Evolutionary conservation across 2,888 invertebrate species (phyloP).

Genomic region (Ochropacha duplaris): DNA sequence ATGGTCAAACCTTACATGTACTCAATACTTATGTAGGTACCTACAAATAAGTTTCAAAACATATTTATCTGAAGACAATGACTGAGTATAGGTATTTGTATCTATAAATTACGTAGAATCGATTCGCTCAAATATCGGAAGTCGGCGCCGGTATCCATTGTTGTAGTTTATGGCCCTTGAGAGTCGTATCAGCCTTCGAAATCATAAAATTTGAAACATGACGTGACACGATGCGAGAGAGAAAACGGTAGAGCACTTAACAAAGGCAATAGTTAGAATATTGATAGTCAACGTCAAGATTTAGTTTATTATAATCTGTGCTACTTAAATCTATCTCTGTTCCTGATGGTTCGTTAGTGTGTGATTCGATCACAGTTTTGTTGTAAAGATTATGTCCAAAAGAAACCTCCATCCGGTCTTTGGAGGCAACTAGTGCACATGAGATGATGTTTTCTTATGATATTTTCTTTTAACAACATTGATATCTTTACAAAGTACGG

Average conservation of each 20-base stretch:
- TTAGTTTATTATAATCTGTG: constrained; percentile 58
- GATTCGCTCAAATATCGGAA: not conserved
- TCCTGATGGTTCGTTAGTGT: constrained; percentile 72
- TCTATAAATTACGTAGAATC: not conserved
- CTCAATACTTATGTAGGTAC: too few relatives aligned
- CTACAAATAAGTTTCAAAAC: too few relatives aligned
- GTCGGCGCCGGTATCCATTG: not conserved
- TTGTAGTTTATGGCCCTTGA: not conserved
- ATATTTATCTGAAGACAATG: not conserved
- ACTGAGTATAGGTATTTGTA: not conserved
- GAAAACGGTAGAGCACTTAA: constrained; percentile 9
- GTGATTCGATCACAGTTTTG: constrained; percentile 78
- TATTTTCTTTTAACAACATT: not conserved
- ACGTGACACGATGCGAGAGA: not conserved
- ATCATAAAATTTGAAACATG: not conserved
- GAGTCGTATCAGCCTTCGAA: not conserved
- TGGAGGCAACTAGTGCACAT: constrained; percentile 47
- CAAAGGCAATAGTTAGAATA: constrained; percentile 8
- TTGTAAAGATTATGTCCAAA: constrained; percentile 80
- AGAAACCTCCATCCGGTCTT: constrained; percentile 79
- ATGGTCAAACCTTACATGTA: too few relatives aligned
- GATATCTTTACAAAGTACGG: not conserved
- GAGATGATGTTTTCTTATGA: constrained; percentile 26
- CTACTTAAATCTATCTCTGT: constrained; percentile 72
- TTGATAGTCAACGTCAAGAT: constrained; percentile 18